Base-by-base conservation (phyloP, 1,140 invertebrate genomes). In the Venustaconcha ellipsiformis region DNA sequence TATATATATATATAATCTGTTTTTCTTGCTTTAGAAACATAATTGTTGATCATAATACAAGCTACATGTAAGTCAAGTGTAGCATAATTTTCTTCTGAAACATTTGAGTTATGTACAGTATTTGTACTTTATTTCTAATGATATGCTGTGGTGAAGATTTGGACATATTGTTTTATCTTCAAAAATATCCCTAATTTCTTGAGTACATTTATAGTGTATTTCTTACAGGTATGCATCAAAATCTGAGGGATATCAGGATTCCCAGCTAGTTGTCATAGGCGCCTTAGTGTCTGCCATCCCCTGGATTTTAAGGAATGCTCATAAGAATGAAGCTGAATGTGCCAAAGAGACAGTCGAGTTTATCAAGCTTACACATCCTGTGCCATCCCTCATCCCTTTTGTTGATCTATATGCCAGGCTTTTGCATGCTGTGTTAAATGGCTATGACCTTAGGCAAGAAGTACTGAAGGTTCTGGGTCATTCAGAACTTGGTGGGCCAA, bases 341-440 rank as follows among this genome's bases (percentile, higher is more conserved):
- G 85, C 78, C 0, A 81, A 80, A 67, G 70, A 67, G 14, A 71
- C 81, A 3, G 70, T 83, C 59, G 86, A 86, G 48, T 85, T 87
- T 67, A 67, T 87, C 5, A 82, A 83, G 48, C 76, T 86, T 30
- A 86, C 86, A 2, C 86, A 87, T 60, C 86, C 85, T 23, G 83
- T 81, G 30, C 67, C 75, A n/a, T 70, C 72, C 12, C 76, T 87
- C 14, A 64, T 83, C 4, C 83, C 84, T 5, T 86, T 75, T 70
- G 73, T 87, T 15, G 84, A 87, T n/a, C 75, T 80, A 15, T 87
- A 87, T 67, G 74, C 83, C 12, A 70, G 81, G 20, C 71, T 87
- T n/a, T 69, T 87, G 30, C 83, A 86, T 37, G 76, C 78, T 20
- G 85, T 86, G 8, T 48, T 86, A 11, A 85, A 85, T 72, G 85